Conservation (phyloP, 2,113 vertebrate species). For the Daphoenositta chrysoptera region DNA sequence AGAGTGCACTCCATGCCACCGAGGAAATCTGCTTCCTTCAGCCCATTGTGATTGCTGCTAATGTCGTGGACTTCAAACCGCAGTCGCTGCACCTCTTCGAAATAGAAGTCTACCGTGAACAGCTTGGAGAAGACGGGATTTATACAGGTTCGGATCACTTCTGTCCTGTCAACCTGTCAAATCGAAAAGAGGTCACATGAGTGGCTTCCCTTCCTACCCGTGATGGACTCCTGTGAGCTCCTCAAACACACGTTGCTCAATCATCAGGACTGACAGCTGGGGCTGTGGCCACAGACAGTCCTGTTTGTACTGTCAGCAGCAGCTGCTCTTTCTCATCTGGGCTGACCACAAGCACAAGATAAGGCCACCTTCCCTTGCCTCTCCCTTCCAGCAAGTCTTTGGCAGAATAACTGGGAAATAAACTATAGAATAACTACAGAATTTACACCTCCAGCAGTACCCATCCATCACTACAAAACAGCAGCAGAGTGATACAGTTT, state of each 20-base stretch:
- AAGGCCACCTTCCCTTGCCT: not conserved
- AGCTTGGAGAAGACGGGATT: constrained; percentile 93
- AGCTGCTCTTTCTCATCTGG: not conserved
- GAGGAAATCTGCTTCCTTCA: constrained; percentile 88
- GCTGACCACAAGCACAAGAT: not conserved
- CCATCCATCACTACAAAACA: not conserved
- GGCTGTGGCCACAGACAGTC: not conserved
- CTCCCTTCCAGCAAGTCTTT: not conserved
- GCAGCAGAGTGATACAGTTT: not conserved
- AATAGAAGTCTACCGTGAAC: constrained; percentile 95
- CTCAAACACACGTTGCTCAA: not conserved
- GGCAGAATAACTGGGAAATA: not conserved
- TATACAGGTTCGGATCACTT: constrained; percentile 91
- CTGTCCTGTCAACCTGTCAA: constrained; percentile 92
- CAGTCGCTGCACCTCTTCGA: constrained; percentile 93
- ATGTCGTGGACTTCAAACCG: constrained; percentile 92
- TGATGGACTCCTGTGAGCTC: not conserved
- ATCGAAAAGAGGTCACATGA: not conserved
- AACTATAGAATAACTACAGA: not conserved
- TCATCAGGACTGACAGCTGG: not conserved
- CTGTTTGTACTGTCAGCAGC: not conserved
- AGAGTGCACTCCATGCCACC: constrained; percentile 95
- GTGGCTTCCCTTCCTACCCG: not conserved
- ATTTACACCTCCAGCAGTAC: not conserved
- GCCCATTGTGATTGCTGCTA: constrained; percentile 87